Conservation (phyloP, 2,797 vertebrate genomes). For the Lithobates pipiens region DNA sequence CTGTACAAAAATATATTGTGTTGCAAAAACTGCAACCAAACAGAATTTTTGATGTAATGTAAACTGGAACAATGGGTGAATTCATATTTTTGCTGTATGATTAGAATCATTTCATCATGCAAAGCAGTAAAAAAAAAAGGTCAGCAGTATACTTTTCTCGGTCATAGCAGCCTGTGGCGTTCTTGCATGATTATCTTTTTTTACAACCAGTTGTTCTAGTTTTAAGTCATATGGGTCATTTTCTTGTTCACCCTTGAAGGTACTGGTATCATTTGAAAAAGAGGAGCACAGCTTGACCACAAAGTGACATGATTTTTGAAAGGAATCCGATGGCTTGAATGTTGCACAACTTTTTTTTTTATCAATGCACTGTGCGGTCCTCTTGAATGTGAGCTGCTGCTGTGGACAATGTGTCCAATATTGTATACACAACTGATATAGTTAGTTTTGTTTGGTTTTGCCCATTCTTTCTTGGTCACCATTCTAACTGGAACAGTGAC, state of each 20-base stretch:
- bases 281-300: constrained; percentile 4
- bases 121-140: not conserved
- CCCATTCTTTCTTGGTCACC: too few relatives aligned
- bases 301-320: not conserved
- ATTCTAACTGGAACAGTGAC: too few relatives aligned
- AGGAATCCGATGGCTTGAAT: not conserved
- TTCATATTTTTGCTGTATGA: not conserved
- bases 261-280: not conserved
- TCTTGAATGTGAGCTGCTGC: not conserved
- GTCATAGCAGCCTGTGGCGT: not conserved
- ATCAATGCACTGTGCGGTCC: not conserved
- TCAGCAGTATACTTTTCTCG: constrained; percentile 13
- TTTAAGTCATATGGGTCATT: not conserved
- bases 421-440: not conserved
- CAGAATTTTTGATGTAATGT: not conserved
- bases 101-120: not conserved
- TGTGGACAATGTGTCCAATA: not conserved
- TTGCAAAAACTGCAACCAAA: not conserved
- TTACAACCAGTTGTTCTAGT: not conserved
- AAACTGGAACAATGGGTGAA: not conserved
- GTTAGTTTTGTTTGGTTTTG: not conserved
- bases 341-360: not conserved
- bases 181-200: not conserved
- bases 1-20: not conserved
- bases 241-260: constrained; percentile 10